Conservation (phyloP, 2,797 vertebrate species). For the Ctenosaura bakeri region DNA sequence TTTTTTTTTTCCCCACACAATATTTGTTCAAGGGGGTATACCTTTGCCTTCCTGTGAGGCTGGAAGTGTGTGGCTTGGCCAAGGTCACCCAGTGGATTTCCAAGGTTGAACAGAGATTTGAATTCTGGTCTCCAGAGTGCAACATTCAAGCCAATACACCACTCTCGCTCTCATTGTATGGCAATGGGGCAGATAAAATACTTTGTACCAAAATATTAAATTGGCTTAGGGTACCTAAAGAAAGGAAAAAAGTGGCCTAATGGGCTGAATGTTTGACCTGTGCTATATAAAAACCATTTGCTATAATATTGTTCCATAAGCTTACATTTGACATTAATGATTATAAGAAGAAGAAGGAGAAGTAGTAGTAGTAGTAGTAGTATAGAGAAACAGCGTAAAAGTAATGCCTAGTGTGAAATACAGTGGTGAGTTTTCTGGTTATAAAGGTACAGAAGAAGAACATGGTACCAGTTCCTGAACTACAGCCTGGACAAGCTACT, state of each 20-base stretch:
- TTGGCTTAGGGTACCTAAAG: background rate
- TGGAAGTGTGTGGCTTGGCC: too few relatives aligned
- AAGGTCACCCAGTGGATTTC: too few relatives aligned
- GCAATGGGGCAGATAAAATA: background rate
- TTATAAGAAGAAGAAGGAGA: too few relatives aligned
- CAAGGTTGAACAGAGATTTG: too few relatives aligned
- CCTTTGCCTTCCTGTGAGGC: too few relatives aligned
- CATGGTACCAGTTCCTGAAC: background rate
- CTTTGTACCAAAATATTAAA: background rate
- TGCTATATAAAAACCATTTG: background rate
- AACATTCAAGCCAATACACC: too few relatives aligned
- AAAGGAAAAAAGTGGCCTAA: background rate
- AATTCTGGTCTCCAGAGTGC: too few relatives aligned
- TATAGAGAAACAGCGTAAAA: background rate
- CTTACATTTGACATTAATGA: slow-evolving; percentile 3
- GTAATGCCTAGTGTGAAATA: background rate
- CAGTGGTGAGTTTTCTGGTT: background rate
- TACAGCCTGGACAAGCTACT: background rate
- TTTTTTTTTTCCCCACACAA: too few relatives aligned
- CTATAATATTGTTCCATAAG: background rate
- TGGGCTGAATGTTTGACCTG: background rate
- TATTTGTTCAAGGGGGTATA: too few relatives aligned
- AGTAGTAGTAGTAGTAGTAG: too few relatives aligned
- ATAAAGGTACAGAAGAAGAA: background rate
- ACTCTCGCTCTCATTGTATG: too few relatives aligned